phyloP scores from a whole-genome alignment of 2,113 vertebrate genomes.

The Melanostigma gelatinosum region DNA sequence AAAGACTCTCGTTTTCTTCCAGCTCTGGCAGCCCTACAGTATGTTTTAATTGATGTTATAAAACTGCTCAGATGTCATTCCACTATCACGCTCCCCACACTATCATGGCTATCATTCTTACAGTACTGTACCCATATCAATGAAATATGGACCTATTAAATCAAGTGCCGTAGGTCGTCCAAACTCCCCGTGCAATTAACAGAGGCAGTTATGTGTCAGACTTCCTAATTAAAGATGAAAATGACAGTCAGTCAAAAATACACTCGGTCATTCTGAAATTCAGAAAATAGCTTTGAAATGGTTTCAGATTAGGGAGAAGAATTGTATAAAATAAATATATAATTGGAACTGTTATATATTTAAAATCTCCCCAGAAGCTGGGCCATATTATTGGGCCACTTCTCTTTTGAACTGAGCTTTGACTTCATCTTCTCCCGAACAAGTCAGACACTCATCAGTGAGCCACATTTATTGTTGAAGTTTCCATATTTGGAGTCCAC shows the following conservation, averaged over 20 bases:
- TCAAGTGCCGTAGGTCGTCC: not conserved
- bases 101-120: not conserved
- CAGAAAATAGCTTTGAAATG: not conserved
- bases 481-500: not conserved
- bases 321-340: not conserved
- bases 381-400: not conserved
- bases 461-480: not conserved
- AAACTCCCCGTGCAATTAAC: not conserved
- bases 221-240: slow-evolving; percentile 11
- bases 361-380: not conserved
- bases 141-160: not conserved
- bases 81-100: not conserved
- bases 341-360: not conserved
- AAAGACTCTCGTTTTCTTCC: not conserved
- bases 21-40: not conserved
- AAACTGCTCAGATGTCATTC: not conserved
- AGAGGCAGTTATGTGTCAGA: slow-evolving; percentile 1
- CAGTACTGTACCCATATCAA: not conserved
- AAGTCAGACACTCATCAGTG: not conserved
- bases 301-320: not conserved
- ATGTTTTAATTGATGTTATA: too few relatives aligned
- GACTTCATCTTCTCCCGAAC: not conserved
- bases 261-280: not conserved
- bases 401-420: not conserved
- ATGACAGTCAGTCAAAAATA: not conserved